Evolutionary conservation across 1,140 invertebrate genomes (phyloP), one percentile per base, ranked within the genome.

Genomic region (Telenomus remus): DNA sequence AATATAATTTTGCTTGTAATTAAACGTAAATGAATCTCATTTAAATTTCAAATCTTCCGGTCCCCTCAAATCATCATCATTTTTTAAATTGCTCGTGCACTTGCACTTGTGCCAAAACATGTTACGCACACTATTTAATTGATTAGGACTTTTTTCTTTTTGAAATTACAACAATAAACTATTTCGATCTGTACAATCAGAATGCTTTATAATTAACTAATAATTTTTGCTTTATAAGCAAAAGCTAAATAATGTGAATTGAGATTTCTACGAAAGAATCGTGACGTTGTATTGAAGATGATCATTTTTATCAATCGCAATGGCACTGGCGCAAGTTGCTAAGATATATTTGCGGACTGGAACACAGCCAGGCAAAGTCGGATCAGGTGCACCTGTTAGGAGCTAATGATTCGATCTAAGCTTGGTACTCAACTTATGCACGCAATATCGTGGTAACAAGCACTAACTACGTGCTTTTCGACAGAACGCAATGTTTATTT

Each of bases 361-460:
- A 69, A 69, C 14, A 48, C 60, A 55, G 65, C 65, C 65, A 69
- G 56, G 35, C 65, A 48, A 47, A 61, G 35, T 63, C 39, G 57
- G 51, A 70, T 70, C 66, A 70, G 66, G 66, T 70, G 66, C 66
- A 70, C 66, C 66, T 70, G 66, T 70, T 70, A 70, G 57, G 51
- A 46, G 50, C 66, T 61, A 70, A 70, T 70, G 66, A 70, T 70
- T 70, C 66, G 57, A 70, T 70, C 66, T 70, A 70, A 70, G 66
- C 66, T 63, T 57, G 66, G 33, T 49, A 34, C 57, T 70, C 50
- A 49, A 51, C 57, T 37, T 46, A 70, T 55, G 57, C 66, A 70
- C 66, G 66, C 66, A 70, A 63, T 50, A 48, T 46, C 51, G 44
- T 57, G 57, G 66, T 69, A 63, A 61, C 47, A 12, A 61, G 47